Evolutionary conservation across 2,888 invertebrate genomes (phyloP).

Genomic region (Lomographa bimaculata): DNA sequence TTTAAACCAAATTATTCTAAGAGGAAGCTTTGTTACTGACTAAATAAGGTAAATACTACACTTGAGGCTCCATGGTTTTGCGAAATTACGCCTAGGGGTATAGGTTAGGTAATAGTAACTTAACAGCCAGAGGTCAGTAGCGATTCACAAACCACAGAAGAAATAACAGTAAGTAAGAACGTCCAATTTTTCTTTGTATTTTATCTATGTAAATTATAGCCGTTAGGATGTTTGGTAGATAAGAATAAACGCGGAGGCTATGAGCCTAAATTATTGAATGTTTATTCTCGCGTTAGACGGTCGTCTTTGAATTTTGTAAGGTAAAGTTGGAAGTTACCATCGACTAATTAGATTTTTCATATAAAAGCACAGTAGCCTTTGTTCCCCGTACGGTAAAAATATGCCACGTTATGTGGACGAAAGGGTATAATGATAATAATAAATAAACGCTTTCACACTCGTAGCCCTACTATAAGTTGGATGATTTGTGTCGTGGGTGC

Average conservation of each 20-base stretch:
- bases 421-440: too few species aligned
- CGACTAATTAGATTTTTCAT: too few species aligned
- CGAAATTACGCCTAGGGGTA: constrained; percentile 47
- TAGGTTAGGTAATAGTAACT: constrained; percentile 12
- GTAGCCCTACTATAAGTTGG: too few species aligned
- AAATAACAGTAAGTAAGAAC: too few species aligned
- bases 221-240: constrained; percentile 25
- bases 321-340: not conserved
- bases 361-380: too few species aligned
- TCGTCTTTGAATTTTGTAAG: too few species aligned
- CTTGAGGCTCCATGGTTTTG: constrained; percentile 43
- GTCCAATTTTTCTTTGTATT: constrained; percentile 41
- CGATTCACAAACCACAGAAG: constrained; percentile 48
- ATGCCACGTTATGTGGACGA: too few species aligned
- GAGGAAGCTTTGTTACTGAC: constrained; percentile 1
- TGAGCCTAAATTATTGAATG: not conserved
- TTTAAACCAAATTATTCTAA: too few species aligned
- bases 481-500: too few species aligned
- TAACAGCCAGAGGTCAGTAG: constrained; percentile 47
- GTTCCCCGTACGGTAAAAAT: too few species aligned
- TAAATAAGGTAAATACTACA: not conserved
- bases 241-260: not conserved
- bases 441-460: too few species aligned
- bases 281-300: too few species aligned
- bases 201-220: constrained; percentile 27